Evolutionary conservation across 1,140 invertebrate species (phyloP), one percentile per base, ranked within the genome.

Genomic region (Macrobrachium nipponense): DNA sequence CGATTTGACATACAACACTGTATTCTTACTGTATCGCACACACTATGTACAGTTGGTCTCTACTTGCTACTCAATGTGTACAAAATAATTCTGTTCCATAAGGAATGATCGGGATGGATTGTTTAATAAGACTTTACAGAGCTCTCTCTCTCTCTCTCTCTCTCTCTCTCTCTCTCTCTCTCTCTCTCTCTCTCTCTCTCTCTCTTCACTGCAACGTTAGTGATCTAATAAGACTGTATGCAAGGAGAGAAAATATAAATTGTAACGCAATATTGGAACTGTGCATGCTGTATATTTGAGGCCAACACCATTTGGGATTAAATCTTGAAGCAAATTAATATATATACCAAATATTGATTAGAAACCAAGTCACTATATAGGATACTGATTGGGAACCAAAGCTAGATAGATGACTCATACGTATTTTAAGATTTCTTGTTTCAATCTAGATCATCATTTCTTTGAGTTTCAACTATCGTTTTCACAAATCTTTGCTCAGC

Each of bases 71-170:
- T 51, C 51, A 51, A 10, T 5, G 51, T 51, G 51, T 51, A 51
- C 51, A 51, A 51, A 51, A 51, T 51, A 51, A 51, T 51, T 51
- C 51, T 5, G 51, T 12, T 8, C 12, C 51, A 51, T 51, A 51
- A 51, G 51, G 7, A 51, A 51, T 51, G 12, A 51, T 51, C 12
- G 51, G 51, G 51, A 66, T 66, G 23, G 18, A 66, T 66, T 20
- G 18, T 20, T 66, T 20, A 20, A 66, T 70, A 17, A 27, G 12
- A 27, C 18, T 70, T 4, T 70, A 2, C 23, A 12, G 12, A 14
- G 20, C 66, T 70, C 66, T 70, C 66, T 70, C 66, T 70, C 66
- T 70, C n/a, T 70, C 66, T 70, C 66, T 70, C 66, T 6, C n/a
- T 70, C n/a, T 70, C n/a, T 23, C 66, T 70, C 66, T n/a, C 66